Percentiles rank a stretch among this genome's conserved stretches.
These are phyloP conservation scores for Drosophila murphyi DNA, from an alignment of 1,140 invertebrate genomes.

Conservation along the genomic window DNA sequence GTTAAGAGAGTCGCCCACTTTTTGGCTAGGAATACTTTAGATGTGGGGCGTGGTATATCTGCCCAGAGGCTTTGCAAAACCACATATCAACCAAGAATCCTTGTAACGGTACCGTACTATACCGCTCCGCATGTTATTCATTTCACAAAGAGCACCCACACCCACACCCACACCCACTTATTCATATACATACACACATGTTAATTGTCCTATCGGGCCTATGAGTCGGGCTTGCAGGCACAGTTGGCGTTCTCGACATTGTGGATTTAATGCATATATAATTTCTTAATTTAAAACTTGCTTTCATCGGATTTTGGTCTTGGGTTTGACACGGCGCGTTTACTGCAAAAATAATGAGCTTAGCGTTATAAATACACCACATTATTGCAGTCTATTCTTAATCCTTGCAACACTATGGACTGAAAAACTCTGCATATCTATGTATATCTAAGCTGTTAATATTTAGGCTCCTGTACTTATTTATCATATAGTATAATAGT, in stretches of 20 bases:
- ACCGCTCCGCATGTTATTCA: constrained; percentile 24
- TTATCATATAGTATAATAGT: no score
- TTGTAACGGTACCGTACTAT: constrained; percentile 21
- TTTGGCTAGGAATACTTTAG: constrained; percentile 16
- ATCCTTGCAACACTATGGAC: no score
- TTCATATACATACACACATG: constrained; percentile 28
- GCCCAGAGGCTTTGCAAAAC: constrained; percentile 20
- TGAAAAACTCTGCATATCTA: no score
- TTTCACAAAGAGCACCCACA: constrained; percentile 20
- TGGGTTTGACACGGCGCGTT: constrained; percentile 46
- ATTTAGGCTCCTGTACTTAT: no score
- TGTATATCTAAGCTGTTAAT: no score
- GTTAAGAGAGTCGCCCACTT: constrained; percentile 46
- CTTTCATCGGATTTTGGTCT: constrained; percentile 58
- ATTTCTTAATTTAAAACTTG: constrained; percentile 70
- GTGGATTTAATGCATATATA: constrained; percentile 72
- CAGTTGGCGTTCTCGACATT: constrained; percentile 15
- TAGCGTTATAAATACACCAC: not conserved
- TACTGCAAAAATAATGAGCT: constrained; percentile 50
- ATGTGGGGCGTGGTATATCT: constrained; percentile 38
- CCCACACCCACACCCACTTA: constrained; percentile 1
- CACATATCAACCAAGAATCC: constrained; percentile 27
- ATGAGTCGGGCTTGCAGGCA: constrained; percentile 18
- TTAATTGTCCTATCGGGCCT: constrained; percentile 58
- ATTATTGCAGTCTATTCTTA: not conserved